Base-by-base conservation (phyloP, 2,888 invertebrate genomes). In the Macaria liturata region DNA sequence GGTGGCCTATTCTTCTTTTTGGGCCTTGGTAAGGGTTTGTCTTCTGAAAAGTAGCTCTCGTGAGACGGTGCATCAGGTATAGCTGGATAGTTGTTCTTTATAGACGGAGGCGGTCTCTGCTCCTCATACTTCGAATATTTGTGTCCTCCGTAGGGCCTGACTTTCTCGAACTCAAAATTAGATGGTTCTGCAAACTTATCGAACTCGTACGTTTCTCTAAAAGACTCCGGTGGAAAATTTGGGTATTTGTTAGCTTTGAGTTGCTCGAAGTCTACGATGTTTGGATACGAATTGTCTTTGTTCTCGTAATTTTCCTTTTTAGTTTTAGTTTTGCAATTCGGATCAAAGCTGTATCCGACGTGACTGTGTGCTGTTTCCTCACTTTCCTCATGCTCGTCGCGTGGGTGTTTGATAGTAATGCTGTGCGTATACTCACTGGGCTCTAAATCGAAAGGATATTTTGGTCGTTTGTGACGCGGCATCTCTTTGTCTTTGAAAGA, bases 341-440 rank as follows among this genome's bases (percentile, higher is more conserved):
- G 84, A 64, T 90, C 88, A 59, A 77, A 80, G 66, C 73, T 79
- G 59, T 84, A 81, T 34, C 88, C 88, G 52, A 84, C 74, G 70
- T 88, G 87, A 70, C 85, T 84, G 61, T 84, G 80, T 9, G 86
- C 76, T 46, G 83, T 82, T 39, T 74, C 75, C 40, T 74, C 75
- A 54, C 80, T 78, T 37, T 72, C 63, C 5, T 72, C 74, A 46
- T 67, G 64, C 49, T 85, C 84, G 59, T 88, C 87, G 42, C 75
- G 78, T 4, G 85, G 87, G 70, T 88, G 88, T 68, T 86, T 88
- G 37, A 88, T 86, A 46, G 83, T 79, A 60, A 88, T 83, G 64
- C 83, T 88, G 54, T 90, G 88, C 2, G 86, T 82, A 54, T 84
- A 90, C 54, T 88, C 90, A 70, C 86, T 88, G 2, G 87, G 75